phyloP scores from a whole-genome alignment of 2,888 invertebrate species.

The Vanessa cardui region DNA sequence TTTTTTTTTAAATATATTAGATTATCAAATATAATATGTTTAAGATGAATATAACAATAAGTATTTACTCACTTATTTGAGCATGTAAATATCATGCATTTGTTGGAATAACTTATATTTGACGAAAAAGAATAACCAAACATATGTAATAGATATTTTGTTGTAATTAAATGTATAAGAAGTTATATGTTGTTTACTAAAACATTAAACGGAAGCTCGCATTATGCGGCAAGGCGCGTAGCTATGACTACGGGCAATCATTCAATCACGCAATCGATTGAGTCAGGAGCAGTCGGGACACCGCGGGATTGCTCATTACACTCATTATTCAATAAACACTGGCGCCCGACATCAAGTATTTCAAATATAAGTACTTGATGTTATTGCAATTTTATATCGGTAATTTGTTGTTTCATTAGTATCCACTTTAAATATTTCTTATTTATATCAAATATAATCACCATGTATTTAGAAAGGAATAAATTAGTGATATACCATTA shows the following conservation, averaged over 20 bases:
- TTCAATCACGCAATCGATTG: slow-evolving; percentile 66
- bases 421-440: neutral
- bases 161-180: neutral
- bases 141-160: neutral
- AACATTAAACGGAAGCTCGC: slow-evolving; percentile 34
- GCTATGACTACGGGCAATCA: slow-evolving; percentile 65
- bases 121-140: no score
- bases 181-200: slow-evolving; percentile 26
- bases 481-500: neutral
- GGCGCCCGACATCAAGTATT: slow-evolving; percentile 52
- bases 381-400: slow-evolving; percentile 32
- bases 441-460: neutral
- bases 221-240: slow-evolving; percentile 46
- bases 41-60: no score
- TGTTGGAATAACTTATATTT: no score
- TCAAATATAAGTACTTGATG: slow-evolving; percentile 45
- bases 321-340: slow-evolving; percentile 73
- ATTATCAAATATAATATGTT: no score
- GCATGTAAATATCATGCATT: no score
- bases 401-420: neutral
- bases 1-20: no score
- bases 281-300: slow-evolving; percentile 46
- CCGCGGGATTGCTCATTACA: slow-evolving; percentile 70
- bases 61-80: no score
- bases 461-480: neutral